Evolutionary conservation across 2,113 vertebrate genomes (phyloP).

Genomic region (Dolichallabes microphthalmus): DNA sequence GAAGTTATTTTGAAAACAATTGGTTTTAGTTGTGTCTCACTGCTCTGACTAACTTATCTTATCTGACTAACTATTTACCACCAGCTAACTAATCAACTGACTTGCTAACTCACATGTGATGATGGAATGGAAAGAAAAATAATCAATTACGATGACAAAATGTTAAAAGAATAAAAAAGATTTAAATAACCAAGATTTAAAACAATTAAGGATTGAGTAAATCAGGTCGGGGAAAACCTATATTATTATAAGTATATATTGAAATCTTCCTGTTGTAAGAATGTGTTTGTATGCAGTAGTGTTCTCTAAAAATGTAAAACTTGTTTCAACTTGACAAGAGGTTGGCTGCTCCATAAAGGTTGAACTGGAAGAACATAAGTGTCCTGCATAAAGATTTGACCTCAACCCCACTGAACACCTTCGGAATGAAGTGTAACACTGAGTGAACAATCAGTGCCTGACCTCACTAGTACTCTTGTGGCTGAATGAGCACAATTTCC

Average conservation of each 20-base stretch:
- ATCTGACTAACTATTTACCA: neutral
- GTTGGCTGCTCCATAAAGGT: no score
- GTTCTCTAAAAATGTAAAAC: no score
- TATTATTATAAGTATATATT: no score
- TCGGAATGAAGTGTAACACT: no score
- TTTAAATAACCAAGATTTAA: neutral
- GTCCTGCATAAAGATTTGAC: no score
- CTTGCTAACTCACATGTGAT: neutral
- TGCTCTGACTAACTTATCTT: neutral
- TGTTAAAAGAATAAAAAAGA: neutral
- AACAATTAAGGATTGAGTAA: neutral
- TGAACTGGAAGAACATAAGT: no score
- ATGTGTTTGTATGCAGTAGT: no score
- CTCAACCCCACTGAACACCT: no score
- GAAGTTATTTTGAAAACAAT: neutral
- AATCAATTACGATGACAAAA: neutral
- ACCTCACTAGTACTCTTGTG: neutral
- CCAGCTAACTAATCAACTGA: neutral
- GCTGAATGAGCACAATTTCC: neutral
- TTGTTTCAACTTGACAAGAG: no score
- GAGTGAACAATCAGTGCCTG: neutral
- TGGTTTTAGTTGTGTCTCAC: neutral
- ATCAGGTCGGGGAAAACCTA: neutral
- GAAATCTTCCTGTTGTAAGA: no score
- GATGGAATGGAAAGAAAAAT: neutral